Evolutionary conservation across 2,113 vertebrate species (phyloP).

Genomic region (Motacilla alba): DNA sequence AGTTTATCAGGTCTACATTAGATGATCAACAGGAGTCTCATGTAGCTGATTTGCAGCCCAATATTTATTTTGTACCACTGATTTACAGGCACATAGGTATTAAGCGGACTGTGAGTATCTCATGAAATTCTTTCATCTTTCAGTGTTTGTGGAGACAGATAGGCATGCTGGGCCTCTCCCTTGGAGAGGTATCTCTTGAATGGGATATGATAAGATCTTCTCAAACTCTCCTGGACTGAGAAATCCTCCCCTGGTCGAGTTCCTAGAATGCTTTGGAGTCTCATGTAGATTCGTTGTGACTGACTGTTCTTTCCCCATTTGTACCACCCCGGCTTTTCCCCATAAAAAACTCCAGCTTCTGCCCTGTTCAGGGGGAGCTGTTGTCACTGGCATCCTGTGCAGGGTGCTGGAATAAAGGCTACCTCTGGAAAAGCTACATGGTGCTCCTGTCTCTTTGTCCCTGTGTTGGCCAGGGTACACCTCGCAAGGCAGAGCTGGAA

Average conservation of each 20-base stretch:
- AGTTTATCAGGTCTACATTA: constrained; percentile 58
- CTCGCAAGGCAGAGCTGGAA: background rate
- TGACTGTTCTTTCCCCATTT: background rate
- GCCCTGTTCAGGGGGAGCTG: background rate
- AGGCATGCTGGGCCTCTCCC: background rate
- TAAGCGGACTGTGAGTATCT: constrained; percentile 26
- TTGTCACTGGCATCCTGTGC: background rate
- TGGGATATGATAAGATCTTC: background rate
- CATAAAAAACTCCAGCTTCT: background rate
- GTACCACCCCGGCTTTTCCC: background rate
- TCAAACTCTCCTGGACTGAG: background rate
- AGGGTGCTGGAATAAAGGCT: background rate
- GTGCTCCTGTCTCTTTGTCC: background rate
- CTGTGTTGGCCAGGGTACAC: background rate
- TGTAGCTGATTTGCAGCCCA: constrained; percentile 47
- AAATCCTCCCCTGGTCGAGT: background rate
- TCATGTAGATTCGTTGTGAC: background rate
- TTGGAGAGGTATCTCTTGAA: background rate
- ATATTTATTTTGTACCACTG: constrained; percentile 56
- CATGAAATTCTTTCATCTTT: constrained; percentile 62
- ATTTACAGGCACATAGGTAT: constrained; percentile 55
- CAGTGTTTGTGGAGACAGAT: background rate
- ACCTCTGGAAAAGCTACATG: background rate
- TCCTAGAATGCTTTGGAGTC: background rate
- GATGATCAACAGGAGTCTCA: constrained; percentile 48